phyloP scores from a whole-genome alignment of 2,113 vertebrate species.

The Cettia cetti region DNA sequence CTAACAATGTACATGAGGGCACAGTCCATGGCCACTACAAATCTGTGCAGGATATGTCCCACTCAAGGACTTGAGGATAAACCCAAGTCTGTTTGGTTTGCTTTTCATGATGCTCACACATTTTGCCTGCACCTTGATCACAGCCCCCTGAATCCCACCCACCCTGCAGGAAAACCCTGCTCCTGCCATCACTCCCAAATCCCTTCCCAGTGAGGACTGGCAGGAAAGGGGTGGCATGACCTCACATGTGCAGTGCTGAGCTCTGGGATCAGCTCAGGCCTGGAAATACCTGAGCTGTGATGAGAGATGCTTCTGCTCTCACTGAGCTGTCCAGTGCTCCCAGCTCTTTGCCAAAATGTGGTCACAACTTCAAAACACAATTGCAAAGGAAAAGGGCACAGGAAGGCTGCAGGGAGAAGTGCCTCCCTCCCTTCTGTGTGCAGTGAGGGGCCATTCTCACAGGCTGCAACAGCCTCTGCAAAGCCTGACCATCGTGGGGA shows the following conservation, averaged over 20 bases:
- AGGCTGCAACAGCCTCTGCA: background rate
- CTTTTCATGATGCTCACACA: background rate
- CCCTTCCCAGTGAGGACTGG: background rate
- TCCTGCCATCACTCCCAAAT: background rate
- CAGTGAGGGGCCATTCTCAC: background rate
- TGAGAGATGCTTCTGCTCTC: background rate
- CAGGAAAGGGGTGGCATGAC: background rate
- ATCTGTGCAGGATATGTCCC: background rate
- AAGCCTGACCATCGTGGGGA: background rate
- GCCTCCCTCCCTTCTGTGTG: rapidly evolving
- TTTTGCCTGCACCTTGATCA: background rate
- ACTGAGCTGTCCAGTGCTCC: rapidly evolving
- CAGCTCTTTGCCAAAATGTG: background rate
- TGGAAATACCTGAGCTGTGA: background rate
- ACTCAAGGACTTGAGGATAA: background rate
- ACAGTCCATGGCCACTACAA: background rate
- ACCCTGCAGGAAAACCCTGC: background rate
- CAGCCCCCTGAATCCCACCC: background rate
- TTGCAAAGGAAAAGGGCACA: background rate
- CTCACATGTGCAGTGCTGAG: rapidly evolving
- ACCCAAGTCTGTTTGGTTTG: background rate
- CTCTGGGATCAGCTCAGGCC: background rate
- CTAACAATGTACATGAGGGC: background rate
- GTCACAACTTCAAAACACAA: background rate
- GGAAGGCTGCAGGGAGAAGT: background rate